Percentiles rank a stretch among this genome's conserved stretches.
phyloP scores from a whole-genome alignment of 2,797 vertebrate species.

The Kryptopterus vitreolus region DNA sequence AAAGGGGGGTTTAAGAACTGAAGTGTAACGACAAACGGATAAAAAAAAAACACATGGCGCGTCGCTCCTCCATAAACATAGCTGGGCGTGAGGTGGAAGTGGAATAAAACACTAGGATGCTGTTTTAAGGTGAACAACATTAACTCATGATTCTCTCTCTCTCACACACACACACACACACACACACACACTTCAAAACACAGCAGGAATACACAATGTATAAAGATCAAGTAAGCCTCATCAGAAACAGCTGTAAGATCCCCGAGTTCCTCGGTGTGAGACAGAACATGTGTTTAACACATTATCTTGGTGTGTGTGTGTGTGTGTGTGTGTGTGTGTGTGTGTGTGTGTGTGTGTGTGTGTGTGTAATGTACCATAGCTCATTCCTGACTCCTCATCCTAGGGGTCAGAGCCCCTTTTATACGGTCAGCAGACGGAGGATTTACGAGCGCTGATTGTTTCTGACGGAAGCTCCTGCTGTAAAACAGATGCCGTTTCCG shows the following conservation, averaged over 20 bases:
- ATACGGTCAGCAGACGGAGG: slow-evolving; percentile 64
- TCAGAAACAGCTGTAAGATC: not conserved
- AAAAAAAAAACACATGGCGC: too few relatives aligned
- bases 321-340: slow-evolving; percentile 53
- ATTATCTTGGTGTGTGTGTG: slow-evolving; percentile 43
- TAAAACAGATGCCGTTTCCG: slow-evolving; percentile 13
- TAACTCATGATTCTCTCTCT: not conserved
- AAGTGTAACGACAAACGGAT: too few relatives aligned
- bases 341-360: slow-evolving; percentile 60
- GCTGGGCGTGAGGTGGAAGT: too few relatives aligned
- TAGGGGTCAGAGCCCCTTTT: slow-evolving; percentile 68
- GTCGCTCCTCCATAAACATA: too few relatives aligned
- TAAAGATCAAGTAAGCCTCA: slow-evolving; percentile 61
- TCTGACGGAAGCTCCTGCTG: slow-evolving; percentile 14
- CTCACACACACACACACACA: slow-evolving; percentile 18
- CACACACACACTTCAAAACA: not conserved
- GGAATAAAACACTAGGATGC: too few relatives aligned
- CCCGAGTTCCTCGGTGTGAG: not conserved
- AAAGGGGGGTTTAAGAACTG: too few relatives aligned
- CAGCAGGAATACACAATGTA: not conserved
- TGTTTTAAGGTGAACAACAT: too few relatives aligned
- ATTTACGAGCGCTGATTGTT: slow-evolving; percentile 62
- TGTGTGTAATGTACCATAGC: slow-evolving; percentile 68
- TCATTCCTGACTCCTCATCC: slow-evolving; percentile 62
- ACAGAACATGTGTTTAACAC: slow-evolving; percentile 38